Evolutionary conservation across 1,140 invertebrate genomes (phyloP).

Genomic region (Neodiprion fabricii): DNA sequence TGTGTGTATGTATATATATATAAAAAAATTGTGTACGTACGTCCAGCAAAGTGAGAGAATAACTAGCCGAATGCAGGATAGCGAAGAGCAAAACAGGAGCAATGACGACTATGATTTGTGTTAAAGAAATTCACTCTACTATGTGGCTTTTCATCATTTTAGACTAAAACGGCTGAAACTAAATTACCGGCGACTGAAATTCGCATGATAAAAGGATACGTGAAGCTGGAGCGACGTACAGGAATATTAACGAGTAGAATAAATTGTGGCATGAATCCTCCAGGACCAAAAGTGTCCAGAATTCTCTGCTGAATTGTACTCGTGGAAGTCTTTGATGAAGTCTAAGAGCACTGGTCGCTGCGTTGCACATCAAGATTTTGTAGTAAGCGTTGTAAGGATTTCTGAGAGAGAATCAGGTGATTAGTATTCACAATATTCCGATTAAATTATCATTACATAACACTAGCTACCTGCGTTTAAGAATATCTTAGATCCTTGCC

Average conservation of each 20-base stretch:
- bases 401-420: constrained; percentile 62
- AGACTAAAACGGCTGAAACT: too few species aligned
- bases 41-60: constrained; percentile 86
- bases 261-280: constrained; percentile 98
- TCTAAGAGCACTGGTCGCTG: constrained; percentile 90
- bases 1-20: too few species aligned
- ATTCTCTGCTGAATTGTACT: constrained; percentile 82
- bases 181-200: too few species aligned
- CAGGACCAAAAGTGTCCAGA: constrained; percentile 76
- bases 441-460: too few species aligned
- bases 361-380: constrained; percentile 89
- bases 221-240: constrained; percentile 86
- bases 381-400: constrained; percentile 87
- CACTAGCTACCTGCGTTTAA: too few species aligned
- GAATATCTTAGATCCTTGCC: too few species aligned
- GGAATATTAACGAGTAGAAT: constrained; percentile 92
- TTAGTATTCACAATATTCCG: neutral
- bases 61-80: constrained; percentile 88
- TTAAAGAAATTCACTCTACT: constrained; percentile 60
- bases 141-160: too few species aligned
- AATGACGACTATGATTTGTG: constrained; percentile 75
- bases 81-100: constrained; percentile 90
- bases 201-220: constrained; percentile 72
- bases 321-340: constrained; percentile 90
- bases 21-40: constrained; percentile 70